A percentile compares a stretch with the other conserved stretches of the same genome.
phyloP scores from a whole-genome alignment of 1,140 invertebrate genomes.

The Pseudomyrmex sp. region DNA sequence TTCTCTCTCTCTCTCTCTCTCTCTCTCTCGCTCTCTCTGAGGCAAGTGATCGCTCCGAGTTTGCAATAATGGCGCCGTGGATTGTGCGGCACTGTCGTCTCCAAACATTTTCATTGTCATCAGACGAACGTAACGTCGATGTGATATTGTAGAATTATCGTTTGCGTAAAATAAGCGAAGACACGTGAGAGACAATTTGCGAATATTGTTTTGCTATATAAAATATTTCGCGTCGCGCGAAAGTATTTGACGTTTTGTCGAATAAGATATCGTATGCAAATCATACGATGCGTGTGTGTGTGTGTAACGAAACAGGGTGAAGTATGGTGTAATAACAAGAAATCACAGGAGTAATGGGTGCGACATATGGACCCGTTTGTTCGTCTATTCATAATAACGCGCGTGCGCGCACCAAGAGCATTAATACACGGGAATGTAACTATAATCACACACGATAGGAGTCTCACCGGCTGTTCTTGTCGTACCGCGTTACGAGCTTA shows the following conservation, averaged over 20 bases:
- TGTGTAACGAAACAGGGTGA: too few relatives aligned
- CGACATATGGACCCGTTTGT: conserved; percentile 14
- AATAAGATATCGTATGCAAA: too few relatives aligned
- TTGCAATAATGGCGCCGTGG: conserved; percentile 1
- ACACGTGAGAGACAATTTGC: not conserved
- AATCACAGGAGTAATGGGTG: conserved; percentile 21
- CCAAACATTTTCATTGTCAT: conserved; percentile 55
- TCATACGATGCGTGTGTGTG: too few relatives aligned
- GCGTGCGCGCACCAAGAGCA: not conserved
- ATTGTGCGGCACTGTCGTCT: not conserved
- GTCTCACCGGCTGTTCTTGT: conserved; percentile 55
- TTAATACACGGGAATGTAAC: conserved; percentile 53
- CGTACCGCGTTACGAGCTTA: conserved; percentile 50
- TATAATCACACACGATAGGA: conserved; percentile 49
- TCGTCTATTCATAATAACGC: conserved; percentile 43
- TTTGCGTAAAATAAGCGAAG: not conserved
- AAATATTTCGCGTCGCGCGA: not conserved
- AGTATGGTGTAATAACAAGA: not conserved
- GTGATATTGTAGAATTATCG: not conserved
- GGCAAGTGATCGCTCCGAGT: conserved; percentile 39
- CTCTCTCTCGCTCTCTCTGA: too few relatives aligned
- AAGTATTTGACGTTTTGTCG: not conserved
- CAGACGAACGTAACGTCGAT: not conserved
- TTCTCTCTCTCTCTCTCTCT: not conserved
- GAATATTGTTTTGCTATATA: not conserved